Conservation (phyloP, 2,113 vertebrate genomes). For the Gymnarchus niloticus region DNA sequence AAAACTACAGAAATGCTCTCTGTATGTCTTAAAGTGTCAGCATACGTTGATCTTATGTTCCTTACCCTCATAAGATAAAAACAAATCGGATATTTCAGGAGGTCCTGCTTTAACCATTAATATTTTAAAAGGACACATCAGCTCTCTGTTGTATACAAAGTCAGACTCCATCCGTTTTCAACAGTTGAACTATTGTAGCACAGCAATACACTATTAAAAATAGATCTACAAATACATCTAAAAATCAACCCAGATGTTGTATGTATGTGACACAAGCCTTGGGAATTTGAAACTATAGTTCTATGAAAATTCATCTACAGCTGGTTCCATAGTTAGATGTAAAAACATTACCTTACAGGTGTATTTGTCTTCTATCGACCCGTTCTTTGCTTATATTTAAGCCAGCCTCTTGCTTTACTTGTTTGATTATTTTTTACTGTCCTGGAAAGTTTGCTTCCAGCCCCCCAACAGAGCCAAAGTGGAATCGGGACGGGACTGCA, state of each 20-base stretch:
- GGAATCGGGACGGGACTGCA: constrained; percentile 19
- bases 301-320: neutral
- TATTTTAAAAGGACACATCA: too few relatives aligned
- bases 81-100: too few relatives aligned
- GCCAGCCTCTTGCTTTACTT: neutral
- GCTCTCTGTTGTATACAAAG: neutral
- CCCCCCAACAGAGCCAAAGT: neutral
- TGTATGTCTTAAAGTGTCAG: too few relatives aligned
- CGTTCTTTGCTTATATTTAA: neutral
- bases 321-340: neutral
- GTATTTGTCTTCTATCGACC: neutral
- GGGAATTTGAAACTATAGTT: neutral
- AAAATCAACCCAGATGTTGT: neutral
- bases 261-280: neutral
- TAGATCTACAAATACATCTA: neutral
- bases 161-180: neutral
- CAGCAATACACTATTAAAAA: neutral
- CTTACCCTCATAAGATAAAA: too few relatives aligned
- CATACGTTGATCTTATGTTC: too few relatives aligned
- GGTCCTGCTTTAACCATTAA: too few relatives aligned
- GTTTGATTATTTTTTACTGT: neutral
- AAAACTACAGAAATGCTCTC: too few relatives aligned
- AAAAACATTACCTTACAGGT: neutral
- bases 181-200: neutral
- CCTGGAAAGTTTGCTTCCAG: neutral